Conservation (phyloP, 2,113 vertebrate species). For the Poecile atricapillus region DNA sequence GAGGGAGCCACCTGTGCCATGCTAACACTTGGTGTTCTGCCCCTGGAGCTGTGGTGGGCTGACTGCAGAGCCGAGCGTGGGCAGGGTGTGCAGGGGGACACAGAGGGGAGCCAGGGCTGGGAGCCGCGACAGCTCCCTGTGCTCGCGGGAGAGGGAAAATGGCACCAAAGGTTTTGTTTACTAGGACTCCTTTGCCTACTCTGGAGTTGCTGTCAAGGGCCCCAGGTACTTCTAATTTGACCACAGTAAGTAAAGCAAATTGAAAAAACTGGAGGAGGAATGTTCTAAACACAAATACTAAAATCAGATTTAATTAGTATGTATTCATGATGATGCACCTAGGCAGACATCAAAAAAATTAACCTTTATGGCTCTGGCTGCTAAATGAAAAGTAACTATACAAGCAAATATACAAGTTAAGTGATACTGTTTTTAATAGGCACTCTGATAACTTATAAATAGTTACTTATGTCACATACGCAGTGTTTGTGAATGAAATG, state of each 20-base stretch:
- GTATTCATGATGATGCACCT: background rate
- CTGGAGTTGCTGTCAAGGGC: background rate
- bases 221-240: background rate
- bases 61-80: background rate
- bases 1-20: background rate
- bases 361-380: background rate
- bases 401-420: background rate
- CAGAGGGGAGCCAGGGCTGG: background rate
- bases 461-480: conserved; percentile 9
- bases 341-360: background rate
- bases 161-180: background rate
- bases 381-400: background rate
- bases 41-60: background rate
- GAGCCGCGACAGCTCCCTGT: background rate
- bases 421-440: background rate
- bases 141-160: background rate
- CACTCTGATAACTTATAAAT: conserved; percentile 2
- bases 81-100: background rate
- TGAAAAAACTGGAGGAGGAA: background rate
- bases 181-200: background rate
- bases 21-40: background rate
- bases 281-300: background rate
- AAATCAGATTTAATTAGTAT: background rate
- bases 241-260: background rate
- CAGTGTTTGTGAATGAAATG: conserved; percentile 2